Evolutionary conservation across 2,888 invertebrate species (phyloP).

Genomic region (Micropterix aruncella): DNA sequence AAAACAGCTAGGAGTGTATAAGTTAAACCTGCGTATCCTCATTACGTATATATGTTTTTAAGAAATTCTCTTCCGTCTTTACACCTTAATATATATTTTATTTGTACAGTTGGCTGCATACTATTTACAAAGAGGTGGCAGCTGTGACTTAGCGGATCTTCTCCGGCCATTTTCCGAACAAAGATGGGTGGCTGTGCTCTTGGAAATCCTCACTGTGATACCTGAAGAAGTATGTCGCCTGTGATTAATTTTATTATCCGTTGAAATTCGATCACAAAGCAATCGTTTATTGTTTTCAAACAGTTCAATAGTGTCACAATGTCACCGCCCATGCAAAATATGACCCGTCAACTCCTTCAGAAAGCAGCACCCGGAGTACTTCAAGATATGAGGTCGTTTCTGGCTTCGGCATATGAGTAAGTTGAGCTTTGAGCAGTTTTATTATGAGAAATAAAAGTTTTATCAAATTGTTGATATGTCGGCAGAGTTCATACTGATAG

Average conservation of each 20-base stretch:
- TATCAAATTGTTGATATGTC: neutral
- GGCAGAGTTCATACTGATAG: no score
- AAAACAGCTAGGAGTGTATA: no score
- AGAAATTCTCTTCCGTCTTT: no score
- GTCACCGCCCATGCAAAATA: slow-evolving; percentile 25
- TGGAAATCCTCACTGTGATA: slow-evolving; percentile 75
- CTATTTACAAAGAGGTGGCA: slow-evolving; percentile 52
- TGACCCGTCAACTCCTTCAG: slow-evolving; percentile 25
- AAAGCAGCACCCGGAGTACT: slow-evolving; percentile 30
- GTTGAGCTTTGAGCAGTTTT: slow-evolving; percentile 9
- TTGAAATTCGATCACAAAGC: neutral
- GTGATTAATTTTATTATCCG: slow-evolving; percentile 4
- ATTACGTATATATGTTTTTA: no score
- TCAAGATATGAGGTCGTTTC: slow-evolving; percentile 28
- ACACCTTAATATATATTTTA: no score
- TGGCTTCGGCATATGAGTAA: slow-evolving; percentile 29
- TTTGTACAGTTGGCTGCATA: slow-evolving; percentile 80
- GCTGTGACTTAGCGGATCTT: slow-evolving; percentile 59
- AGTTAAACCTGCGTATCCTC: no score
- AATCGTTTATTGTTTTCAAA: neutral
- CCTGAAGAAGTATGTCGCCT: slow-evolving; percentile 73
- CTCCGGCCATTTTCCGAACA: slow-evolving; percentile 46
- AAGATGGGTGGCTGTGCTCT: slow-evolving; percentile 35
- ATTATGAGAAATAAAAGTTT: no score
- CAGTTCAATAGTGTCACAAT: slow-evolving; percentile 37